Base-by-base conservation (phyloP, 2,797 vertebrate genomes). In the Sparus aurata region DNA sequence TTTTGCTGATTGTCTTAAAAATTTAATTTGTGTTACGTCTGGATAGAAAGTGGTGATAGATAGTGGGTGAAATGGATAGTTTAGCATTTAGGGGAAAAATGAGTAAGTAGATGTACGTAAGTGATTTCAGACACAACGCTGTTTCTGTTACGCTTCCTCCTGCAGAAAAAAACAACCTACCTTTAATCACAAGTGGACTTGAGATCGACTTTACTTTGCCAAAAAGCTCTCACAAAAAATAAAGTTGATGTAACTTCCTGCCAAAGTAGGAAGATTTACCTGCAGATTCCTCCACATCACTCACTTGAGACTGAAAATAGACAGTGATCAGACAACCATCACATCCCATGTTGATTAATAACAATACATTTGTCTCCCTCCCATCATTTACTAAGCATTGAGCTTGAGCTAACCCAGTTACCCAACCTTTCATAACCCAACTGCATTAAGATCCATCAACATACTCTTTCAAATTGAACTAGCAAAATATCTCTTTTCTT, bases 391-490 rank as follows among this genome's bases (percentile, higher is more conserved):
- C 55, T 38, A 38, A 9, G 34, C 34, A 7, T 1, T 38, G 6
- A 38, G 9, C 7, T 38, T 38, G 34, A 38, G 38, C 38, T 38
- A 38, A 38, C 10, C n/a, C 1, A 1, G 13, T 68, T 52, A 27
- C 16, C 41, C 30, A 59, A 57, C 59, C 7, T 55, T 58, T 68
- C n/a, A 30, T 60, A 27, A 63, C 34, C 2, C 49, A 65, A 46
- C 18, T 77, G 59, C 73, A 61, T 71, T 50, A 54, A 3, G 30
- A 53, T 10, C 47, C 22, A 7, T 60, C 30, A 18, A 25, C 25
- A 60, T 57, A 10, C 70, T 71, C 43, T 47, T 20, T 43, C 3
- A 61, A 43, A 27, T 62, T 1, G 47, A 46, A 53, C 15, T 38
- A 38, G 43, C 64, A 3, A 17, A 47, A 22, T 41, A 38, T 34